Conservation (phyloP, 2,113 vertebrate genomes). For the Mus pahari region DNA sequence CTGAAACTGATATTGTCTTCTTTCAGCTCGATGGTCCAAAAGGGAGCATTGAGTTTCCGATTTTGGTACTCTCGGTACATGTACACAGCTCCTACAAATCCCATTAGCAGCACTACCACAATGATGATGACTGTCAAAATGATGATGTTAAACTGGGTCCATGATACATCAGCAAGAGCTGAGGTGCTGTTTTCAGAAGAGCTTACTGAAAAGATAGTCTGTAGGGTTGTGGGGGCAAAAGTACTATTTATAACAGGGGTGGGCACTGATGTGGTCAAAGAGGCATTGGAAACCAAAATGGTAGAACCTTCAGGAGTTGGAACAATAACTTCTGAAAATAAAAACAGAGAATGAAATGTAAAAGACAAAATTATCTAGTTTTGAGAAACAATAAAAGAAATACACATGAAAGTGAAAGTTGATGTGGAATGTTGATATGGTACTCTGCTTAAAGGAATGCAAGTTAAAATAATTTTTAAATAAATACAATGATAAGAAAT, state of each 20-base stretch:
- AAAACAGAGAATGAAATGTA: constrained; percentile 81
- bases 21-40: constrained; percentile 99
- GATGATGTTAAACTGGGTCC: constrained; percentile 99
- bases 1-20: constrained; percentile 99
- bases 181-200: constrained; percentile 93
- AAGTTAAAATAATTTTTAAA: constrained; percentile 68
- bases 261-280: constrained; percentile 82
- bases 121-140: constrained; percentile 97
- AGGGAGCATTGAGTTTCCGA: constrained; percentile 98
- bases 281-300: constrained; percentile 84
- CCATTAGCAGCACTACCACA: constrained; percentile 95
- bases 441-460: constrained; percentile 44
- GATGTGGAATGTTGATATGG: constrained; percentile 74
- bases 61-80: constrained; percentile 98
- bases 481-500: constrained; percentile 51
- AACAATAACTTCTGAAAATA: constrained; percentile 85
- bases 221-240: constrained; percentile 83
- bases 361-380: constrained; percentile 78
- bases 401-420: constrained; percentile 66
- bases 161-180: constrained; percentile 94
- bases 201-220: constrained; percentile 88
- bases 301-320: constrained; percentile 82
- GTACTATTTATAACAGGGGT: constrained; percentile 85
- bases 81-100: constrained; percentile 97
- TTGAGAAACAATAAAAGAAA: constrained; percentile 80